Base-by-base conservation (phyloP, 2,797 vertebrate genomes). In the Aselliscus stoliczkanus region DNA sequence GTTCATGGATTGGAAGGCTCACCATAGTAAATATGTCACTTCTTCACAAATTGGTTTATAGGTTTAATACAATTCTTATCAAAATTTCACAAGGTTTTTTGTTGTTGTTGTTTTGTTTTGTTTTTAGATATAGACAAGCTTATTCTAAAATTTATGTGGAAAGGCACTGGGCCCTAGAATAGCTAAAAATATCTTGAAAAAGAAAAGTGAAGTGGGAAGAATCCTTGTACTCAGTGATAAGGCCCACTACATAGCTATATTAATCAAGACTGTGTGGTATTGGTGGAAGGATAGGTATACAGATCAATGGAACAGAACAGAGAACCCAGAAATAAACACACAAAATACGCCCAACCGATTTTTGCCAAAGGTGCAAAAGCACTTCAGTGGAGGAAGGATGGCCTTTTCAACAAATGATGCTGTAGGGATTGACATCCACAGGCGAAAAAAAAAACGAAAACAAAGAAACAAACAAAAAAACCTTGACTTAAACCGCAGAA, bases 151-250 rank as follows among this genome's bases (percentile, higher is more conserved):
- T 44, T 82, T 79, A 62, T 31, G 11, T 91, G 69, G 44, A 94
- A 82, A 94, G 44, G 6, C 44, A 64, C 31, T 83, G 62, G 37
- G 54, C 12, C 72, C 56, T 73, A 58, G 39, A 73, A 65, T 29
- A 85, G 73, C 56, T 73, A 80, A 80, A 93, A 69, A 15, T 83
- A 65, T 92, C 8, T 67, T 84, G 93, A 88, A 84, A 84, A 75
- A 85, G 27, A 84, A 47, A 27, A 79, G 39, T 11, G 27, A 62
- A 67, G 37, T 72, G 9, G 12, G n/a, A 81, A 39, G 14, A 14
- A 47, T 83, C 39, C 73, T 47, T 72, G 21, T 34, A 67, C 39
- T 73, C 34, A 47, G 52, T 39, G 64, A 21, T 72, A 70, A 77
- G 64, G 31, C 54, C 70, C 84, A 60, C 18, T 88, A 65, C 84